Percentiles rank a stretch among this genome's conserved stretches.
These are phyloP conservation scores for Sardinella longiceps DNA, from an alignment of 2,797 vertebrate species.

Conservation along the genomic window DNA sequence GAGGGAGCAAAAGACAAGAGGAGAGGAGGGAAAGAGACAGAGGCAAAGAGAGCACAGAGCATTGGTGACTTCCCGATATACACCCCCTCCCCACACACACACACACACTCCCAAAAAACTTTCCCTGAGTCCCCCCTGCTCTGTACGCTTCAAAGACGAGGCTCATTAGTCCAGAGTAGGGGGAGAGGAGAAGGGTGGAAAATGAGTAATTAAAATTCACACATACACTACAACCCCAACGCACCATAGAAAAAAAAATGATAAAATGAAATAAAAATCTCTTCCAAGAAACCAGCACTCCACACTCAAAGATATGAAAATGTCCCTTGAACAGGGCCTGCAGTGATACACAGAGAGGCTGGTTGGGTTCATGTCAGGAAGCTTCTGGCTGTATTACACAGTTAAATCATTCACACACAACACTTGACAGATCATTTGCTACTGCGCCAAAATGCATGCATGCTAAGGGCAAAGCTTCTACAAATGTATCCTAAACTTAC, in stretches of 20 bases:
- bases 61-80: not conserved
- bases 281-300: not conserved
- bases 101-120: not conserved
- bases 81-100: not conserved
- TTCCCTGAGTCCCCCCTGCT: not conserved
- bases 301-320: not conserved
- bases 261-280: too few species aligned
- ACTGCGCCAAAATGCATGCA: too few species aligned
- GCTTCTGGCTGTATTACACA: not conserved
- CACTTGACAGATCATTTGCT: too few species aligned
- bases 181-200: not conserved
- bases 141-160: not conserved
- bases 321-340: not conserved
- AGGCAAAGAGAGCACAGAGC: not conserved
- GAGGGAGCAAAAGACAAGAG: not conserved
- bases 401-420: not conserved
- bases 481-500: too few species aligned
- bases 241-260: slow-evolving; percentile 3
- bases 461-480: too few species aligned
- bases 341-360: not conserved
- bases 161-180: not conserved
- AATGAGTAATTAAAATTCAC: not conserved
- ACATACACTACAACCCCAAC: not conserved
- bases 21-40: not conserved
- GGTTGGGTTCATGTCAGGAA: not conserved